phyloP scores from a whole-genome alignment of 2,113 vertebrate species.

The Lagenorhynchus albirostris region DNA sequence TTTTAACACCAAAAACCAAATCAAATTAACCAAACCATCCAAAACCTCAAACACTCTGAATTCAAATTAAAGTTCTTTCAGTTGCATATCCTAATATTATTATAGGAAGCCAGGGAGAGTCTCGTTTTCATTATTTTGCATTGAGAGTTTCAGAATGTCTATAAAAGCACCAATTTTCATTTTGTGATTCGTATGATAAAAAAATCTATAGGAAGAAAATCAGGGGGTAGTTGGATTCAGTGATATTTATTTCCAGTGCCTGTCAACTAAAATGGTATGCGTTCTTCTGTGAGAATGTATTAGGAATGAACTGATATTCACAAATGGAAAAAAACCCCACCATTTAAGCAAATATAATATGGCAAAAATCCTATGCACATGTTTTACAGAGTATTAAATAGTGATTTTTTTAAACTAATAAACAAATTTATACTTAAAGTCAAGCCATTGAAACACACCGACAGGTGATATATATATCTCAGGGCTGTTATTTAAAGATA shows the following conservation, averaged over 20 bases:
- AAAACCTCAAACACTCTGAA: not conserved
- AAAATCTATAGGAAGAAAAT: constrained; percentile 57
- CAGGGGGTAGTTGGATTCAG: not conserved
- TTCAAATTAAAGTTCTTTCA: not conserved
- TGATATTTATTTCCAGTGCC: constrained; percentile 44
- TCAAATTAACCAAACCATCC: not conserved
- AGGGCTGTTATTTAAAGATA: constrained; percentile 56
- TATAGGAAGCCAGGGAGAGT: constrained; percentile 1
- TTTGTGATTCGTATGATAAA: constrained; percentile 46
- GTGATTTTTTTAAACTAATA: constrained; percentile 34
- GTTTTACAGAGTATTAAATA: constrained; percentile 53
- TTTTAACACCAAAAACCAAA: constrained; percentile 4
- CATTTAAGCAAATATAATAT: constrained; percentile 59
- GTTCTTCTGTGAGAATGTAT: constrained; percentile 51
- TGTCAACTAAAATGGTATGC: constrained; percentile 14
- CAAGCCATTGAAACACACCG: constrained; percentile 56
- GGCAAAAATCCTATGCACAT: constrained; percentile 72
- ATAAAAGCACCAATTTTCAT: constrained; percentile 52
- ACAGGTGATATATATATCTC: not conserved
- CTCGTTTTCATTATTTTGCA: constrained; percentile 25
- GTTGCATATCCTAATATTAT: not conserved
- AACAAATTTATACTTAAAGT: constrained; percentile 56
- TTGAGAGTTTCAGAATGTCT: not conserved
- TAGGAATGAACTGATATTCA: constrained; percentile 52
- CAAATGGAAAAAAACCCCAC: constrained; percentile 41